These are phyloP conservation scores for Gastracanthus pulcherrimus DNA, from an alignment of 2,888 invertebrate species.

Conservation along the genomic window DNA sequence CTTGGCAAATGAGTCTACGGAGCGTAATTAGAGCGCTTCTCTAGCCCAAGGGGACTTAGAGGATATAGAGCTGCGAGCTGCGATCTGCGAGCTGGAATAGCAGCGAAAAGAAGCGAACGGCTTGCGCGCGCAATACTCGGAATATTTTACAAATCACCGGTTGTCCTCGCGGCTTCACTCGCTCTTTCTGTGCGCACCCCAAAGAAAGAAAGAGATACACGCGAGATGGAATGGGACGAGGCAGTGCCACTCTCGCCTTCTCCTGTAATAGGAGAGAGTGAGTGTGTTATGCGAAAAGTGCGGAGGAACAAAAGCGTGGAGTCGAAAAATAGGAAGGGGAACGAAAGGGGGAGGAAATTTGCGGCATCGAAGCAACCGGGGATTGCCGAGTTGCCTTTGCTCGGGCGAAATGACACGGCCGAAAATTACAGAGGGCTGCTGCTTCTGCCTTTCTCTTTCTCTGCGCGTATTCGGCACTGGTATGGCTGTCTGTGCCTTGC, in stretches of 20 bases:
- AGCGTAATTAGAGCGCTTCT: conserved; percentile 11
- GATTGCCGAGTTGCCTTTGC: conserved; percentile 55
- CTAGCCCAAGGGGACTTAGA: not conserved
- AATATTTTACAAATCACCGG: conserved; percentile 74
- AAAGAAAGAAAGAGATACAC: conserved; percentile 55
- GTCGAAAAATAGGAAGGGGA: conserved; percentile 20
- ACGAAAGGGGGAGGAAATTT: conserved; percentile 38
- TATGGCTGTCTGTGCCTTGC: not conserved
- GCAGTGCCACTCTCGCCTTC: not conserved
- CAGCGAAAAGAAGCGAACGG: too few species aligned
- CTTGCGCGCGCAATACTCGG: conserved; percentile 70
- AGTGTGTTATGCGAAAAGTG: conserved; percentile 50
- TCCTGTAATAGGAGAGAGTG: not conserved
- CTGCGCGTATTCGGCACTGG: not conserved
- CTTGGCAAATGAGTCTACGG: not conserved
- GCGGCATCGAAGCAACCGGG: conserved; percentile 54
- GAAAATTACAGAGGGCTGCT: conserved; percentile 70
- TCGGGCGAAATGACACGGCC: conserved; percentile 71
- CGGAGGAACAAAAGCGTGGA: conserved; percentile 42
- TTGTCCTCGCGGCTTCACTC: conserved; percentile 30
- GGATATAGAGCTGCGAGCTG: not conserved
- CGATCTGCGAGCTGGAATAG: not conserved
- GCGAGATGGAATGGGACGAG: too few species aligned
- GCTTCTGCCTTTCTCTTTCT: conserved; percentile 3
- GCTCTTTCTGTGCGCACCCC: too few species aligned